These are phyloP conservation scores for Junonia oenone DNA, from an alignment of 2,888 invertebrate genomes.

Conservation along the genomic window DNA sequence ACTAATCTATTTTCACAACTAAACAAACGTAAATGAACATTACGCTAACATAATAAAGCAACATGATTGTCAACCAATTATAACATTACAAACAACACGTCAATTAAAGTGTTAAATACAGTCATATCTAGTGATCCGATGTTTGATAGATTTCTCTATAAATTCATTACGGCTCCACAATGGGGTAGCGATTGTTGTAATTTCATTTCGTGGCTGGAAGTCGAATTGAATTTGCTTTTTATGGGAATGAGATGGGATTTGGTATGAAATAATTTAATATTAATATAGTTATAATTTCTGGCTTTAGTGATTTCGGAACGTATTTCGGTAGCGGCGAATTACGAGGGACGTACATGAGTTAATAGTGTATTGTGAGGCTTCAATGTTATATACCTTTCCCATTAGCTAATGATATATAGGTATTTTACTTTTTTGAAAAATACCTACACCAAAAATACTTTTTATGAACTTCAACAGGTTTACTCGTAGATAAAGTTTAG, in stretches of 20 bases:
- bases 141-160: constrained; percentile 26
- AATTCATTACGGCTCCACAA: constrained; percentile 29
- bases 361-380: too few species aligned
- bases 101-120: background rate
- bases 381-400: too few species aligned
- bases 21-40: too few species aligned
- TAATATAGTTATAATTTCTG: background rate
- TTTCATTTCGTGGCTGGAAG: constrained; percentile 50
- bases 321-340: background rate
- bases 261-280: constrained; percentile 9
- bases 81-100: background rate
- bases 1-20: too few species aligned
- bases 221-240: constrained; percentile 31
- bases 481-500: too few species aligned
- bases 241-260: constrained; percentile 8
- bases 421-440: too few species aligned
- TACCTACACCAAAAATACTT: too few species aligned
- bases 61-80: too few species aligned
- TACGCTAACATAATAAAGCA: too few species aligned
- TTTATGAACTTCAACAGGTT: too few species aligned
- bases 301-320: background rate
- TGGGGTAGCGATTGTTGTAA: constrained; percentile 46
- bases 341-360: too few species aligned
- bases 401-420: too few species aligned
- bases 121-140: constrained; percentile 18